Base-by-base conservation (phyloP, 2,113 vertebrate genomes). In the Hippocampus barbouri region DNA sequence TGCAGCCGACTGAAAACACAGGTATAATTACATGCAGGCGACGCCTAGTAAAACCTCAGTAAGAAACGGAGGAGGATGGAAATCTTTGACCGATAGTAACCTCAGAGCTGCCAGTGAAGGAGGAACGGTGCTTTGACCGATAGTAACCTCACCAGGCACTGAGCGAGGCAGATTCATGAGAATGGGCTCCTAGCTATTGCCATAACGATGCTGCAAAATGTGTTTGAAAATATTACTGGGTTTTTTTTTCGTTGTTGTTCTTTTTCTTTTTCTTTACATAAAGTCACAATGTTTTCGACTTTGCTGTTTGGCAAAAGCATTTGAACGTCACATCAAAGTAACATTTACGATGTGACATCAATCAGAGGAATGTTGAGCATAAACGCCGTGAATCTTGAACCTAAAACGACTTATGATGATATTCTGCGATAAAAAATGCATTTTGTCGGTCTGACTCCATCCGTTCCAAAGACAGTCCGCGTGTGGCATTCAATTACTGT, bases 91-190 rank as follows among this genome's bases (percentile, higher is more conserved):
- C 68, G 68, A 69, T 41, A 69, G 68, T 69, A 69, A 43, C 68
- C 51, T 38, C 49, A 16, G 27, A 40, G 47, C 49, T 54, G 49
- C 47, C 20, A 68, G 18, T 38, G 49, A 16, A 66, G 74, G 80
- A 82, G 85, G 81, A 80, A 79, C 73, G 74, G 78, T 76, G 47
- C 41, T 82, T 82, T 93, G 90, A 71, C 90, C 90, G 90, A 92
- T 82, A 92, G 92, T 92, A 91, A 93, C 91, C 91, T 69, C 70
- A 4, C 47, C 47, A 59, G 20, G 41, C 68, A 77, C 61, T 69
- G 56, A 71, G 34, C 65, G 23, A 80, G 65, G 66, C 75, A 68
- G 70, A 8, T 20, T 34, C 27, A 45, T 56, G 57, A 68, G 63
- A 73, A 79, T 64, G 60, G 71, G 75, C 5, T 70, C 8, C 1